Base-by-base conservation (phyloP, 92 coral and sea anemone species). In the Porites rus region DNA sequence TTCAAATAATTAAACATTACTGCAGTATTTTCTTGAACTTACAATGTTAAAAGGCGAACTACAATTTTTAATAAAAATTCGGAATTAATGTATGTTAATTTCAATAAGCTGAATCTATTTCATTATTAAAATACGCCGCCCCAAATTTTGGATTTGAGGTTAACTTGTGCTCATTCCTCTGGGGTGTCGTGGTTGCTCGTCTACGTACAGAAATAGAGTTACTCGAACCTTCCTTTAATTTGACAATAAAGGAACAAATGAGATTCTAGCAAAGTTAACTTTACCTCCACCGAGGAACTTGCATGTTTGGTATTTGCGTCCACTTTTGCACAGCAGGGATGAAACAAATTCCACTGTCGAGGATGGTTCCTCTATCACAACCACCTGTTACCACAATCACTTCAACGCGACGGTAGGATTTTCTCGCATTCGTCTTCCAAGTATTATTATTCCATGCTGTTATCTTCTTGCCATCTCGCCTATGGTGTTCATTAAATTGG, bases 201-300 rank as follows among this genome's bases (percentile, higher is more conserved):
- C 61, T 8, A 10, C 16, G 12, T 56, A 10, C 11, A 14, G 61
- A 56, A 56, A 10, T 56, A 56, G 31, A 28, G 61, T 56, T 10
- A 56, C 61, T 1, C 4, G 16, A 14, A 3, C 24, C 75, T 70
- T 20, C 38, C 18, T 52, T 65, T 4, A 6, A 62, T 59, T 56
- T 69, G 71, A 73, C 25, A 10, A 4, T 14, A 58, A 51, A 18
- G 51, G 78, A 8, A 21, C 10, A 69, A 76, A 69, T 60, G 51
- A 53, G 2, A 53, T 61, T 43, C 7, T 12, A 75, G 20, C 83
- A 61, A 50, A 60, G 46, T 76, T 87, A 60, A 22, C 43, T 87
- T 86, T 83, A 96, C 99, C 96, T 93, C 98, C 98, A 91, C 50
- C 99, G 92, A 58, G 98, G 97, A 18, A 87, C 80, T 65, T 88